Percentiles rank a stretch among this genome's conserved stretches.
Conservation (phyloP, 1,140 invertebrate species). For the Cotesia typhae region DNA sequence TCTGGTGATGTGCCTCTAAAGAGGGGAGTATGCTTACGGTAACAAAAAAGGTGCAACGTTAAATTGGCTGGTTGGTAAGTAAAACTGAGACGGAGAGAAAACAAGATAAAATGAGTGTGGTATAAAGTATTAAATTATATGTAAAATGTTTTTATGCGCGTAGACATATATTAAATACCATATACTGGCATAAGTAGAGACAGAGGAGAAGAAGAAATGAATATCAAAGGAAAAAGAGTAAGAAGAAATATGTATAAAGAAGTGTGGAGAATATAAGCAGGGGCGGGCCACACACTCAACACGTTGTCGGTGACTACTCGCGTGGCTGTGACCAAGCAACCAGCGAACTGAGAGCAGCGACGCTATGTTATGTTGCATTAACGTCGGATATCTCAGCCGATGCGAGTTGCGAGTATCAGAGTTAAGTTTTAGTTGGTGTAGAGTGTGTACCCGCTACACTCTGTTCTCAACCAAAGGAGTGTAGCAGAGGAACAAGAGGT, state of each 20-base stretch:
- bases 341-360: too few species aligned
- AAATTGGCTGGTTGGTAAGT: background rate
- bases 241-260: conserved; percentile 7
- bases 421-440: background rate
- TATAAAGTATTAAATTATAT: too few species aligned
- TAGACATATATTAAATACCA: background rate
- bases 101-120: background rate
- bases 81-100: background rate
- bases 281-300: conserved; percentile 20
- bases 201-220: too few species aligned
- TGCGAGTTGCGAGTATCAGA: background rate
- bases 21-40: background rate
- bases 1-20: too few species aligned
- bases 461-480: background rate
- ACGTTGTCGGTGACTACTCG: conserved; percentile 11
- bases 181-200: too few species aligned
- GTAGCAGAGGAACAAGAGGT: conserved; percentile 10
- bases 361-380: conserved; percentile 1
- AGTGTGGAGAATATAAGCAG: conserved; percentile 3
- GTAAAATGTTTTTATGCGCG: too few species aligned
- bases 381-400: conserved; percentile 8
- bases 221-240: background rate
- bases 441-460: background rate
- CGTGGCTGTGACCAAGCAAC: conserved; percentile 15
- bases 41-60: conserved; percentile 11